Base-by-base conservation (phyloP, 2,113 vertebrate genomes). In the Gopherus evgoodei region DNA sequence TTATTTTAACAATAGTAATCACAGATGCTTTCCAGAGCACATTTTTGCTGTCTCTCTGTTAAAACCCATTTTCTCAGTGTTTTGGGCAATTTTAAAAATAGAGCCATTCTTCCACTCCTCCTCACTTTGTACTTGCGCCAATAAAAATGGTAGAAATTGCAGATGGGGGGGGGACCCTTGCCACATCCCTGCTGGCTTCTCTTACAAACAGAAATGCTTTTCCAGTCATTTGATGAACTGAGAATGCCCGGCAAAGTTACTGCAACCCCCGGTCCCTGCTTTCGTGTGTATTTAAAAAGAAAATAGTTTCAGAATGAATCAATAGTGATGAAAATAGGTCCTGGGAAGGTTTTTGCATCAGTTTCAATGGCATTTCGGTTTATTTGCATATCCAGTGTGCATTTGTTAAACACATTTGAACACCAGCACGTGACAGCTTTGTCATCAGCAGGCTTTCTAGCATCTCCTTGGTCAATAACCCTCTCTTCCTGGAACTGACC, bases 261-360 rank as follows among this genome's bases (percentile, higher is more conserved):
- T 75, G 94, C 78, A 78, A 47, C 75, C 75, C 0, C 81, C 86
- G 22, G 0, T 88, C 91, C 49, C 84, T 50, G 91, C 94, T 93
- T 88, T 95, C 83, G 0, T 50, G 6, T 90, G 89, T 42, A 65
- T 93, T 90, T 17, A 1, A 84, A 88, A 79, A 89, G 81, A 84
- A 76, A 62, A 89, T 25, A 0, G 92, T 97, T 97, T 97, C 97
- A 91, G 83, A 92, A 96, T 97, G 96, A 97, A 91, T 96, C 93
- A 44, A 50, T 38, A 27, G 10, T 49, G 92, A 50, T 86, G 94
- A 95, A 97, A 96, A 97, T 96, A 97, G 90, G 79, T 81, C 38
- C 87, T 53, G 87, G 90, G 19, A 76, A 84, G 83, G 93, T 91
- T 96, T 90, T 93, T 92, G 79, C 22, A 57, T 94, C 38, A 83